phyloP scores from a whole-genome alignment of 2,113 vertebrate genomes.

The Serilophus lunatus region DNA sequence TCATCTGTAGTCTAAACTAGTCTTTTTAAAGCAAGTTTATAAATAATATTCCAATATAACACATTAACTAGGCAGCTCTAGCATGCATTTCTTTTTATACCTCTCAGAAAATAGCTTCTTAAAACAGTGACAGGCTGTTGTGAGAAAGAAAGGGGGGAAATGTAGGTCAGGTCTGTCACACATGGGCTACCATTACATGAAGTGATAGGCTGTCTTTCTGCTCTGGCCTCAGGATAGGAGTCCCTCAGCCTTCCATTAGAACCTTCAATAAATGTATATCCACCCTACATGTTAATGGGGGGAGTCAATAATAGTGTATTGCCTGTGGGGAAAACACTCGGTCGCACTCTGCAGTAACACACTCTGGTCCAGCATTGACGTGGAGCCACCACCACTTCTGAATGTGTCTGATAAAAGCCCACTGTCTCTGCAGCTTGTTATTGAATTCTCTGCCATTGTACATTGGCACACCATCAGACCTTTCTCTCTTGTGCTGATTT shows the following conservation, averaged over 20 bases:
- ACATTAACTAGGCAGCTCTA: conserved; percentile 62
- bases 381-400: conserved; percentile 63
- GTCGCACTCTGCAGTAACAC: conserved; percentile 58
- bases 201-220: conserved; percentile 89
- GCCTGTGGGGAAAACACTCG: conserved; percentile 79
- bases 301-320: conserved; percentile 80
- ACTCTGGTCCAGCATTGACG: conserved; percentile 66
- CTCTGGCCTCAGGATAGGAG: conserved; percentile 85
- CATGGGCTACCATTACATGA: conserved; percentile 82
- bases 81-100: conserved; percentile 68
- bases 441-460: conserved; percentile 66
- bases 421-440: conserved; percentile 63
- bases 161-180: conserved; percentile 96
- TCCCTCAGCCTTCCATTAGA: conserved; percentile 88
- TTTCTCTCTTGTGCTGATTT: conserved; percentile 43
- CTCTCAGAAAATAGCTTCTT: conserved; percentile 77
- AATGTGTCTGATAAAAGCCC: conserved; percentile 72
- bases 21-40: conserved; percentile 41
- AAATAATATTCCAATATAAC: conserved; percentile 53
- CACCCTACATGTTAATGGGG: conserved; percentile 77
- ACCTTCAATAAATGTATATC: conserved; percentile 83
- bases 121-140: conserved; percentile 77
- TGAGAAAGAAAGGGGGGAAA: conserved; percentile 80
- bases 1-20: neutral
- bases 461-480: conserved; percentile 54